These are phyloP conservation scores for Odontamblyopus rebecca DNA, from an alignment of 2,797 vertebrate species.

Conservation along the genomic window DNA sequence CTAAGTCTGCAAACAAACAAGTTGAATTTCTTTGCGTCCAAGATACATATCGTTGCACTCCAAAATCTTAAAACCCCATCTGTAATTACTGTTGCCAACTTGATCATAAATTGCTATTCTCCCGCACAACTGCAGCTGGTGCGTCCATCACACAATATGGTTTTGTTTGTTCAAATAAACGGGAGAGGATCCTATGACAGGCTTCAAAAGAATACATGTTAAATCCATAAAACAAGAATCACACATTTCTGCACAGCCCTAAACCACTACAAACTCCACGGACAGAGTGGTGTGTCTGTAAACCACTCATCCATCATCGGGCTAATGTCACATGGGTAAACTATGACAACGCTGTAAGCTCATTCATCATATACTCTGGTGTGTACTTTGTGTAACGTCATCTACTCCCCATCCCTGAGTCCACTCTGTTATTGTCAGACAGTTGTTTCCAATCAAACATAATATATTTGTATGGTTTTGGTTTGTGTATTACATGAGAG, in stretches of 20 bases:
- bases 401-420: slow-evolving; percentile 23
- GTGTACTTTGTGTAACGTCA: slow-evolving; percentile 22
- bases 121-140: slow-evolving; percentile 4
- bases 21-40: background rate
- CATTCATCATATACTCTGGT: slow-evolving; percentile 56
- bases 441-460: slow-evolving; percentile 19
- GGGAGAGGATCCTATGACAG: slow-evolving; percentile 4
- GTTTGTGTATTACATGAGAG: background rate
- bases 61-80: background rate
- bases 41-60: background rate
- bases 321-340: slow-evolving; percentile 69
- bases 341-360: slow-evolving; percentile 65
- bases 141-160: background rate
- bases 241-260: slow-evolving; percentile 42
- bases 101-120: slow-evolving; percentile 1
- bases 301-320: slow-evolving; percentile 74
- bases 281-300: slow-evolving; percentile 46
- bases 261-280: slow-evolving; percentile 37
- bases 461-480: background rate
- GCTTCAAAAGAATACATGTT: slow-evolving; percentile 12
- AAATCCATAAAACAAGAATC: slow-evolving; percentile 16
- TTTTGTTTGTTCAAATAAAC: slow-evolving; percentile 6
- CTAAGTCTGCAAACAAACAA: background rate
- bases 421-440: slow-evolving; percentile 24
- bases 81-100: slow-evolving; percentile 3